Evolutionary conservation across 64 coral and sea anemone genomes (phyloP), one percentile per base, ranked within the genome.

Genomic region (Dendrophyllia cribrosa): DNA sequence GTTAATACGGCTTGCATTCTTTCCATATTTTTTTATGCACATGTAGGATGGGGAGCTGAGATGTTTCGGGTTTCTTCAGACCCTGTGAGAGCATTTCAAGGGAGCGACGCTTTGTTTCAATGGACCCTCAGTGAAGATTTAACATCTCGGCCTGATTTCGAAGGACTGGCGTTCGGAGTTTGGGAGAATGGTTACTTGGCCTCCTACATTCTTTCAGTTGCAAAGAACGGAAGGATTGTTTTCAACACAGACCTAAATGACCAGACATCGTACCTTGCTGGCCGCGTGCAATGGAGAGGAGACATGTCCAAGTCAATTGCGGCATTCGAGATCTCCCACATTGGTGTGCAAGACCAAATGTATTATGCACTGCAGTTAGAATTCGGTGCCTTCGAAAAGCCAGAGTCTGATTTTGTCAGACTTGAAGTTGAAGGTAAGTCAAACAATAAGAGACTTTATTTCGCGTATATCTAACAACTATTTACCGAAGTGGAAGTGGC

Each of bases 211-310:
- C 6, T 56, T 58, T 56, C 75, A 78, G 9, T 78, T 12, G 56
- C 51, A 24, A 78, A 24, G 7, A 22, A 22, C 0, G 51, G 22
- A 2, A 11, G 9, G 7, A 58, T 78, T 11, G 22, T 78, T 58
- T 21, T 6, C 10, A 78, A 78, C 9, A 50, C 75, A 78, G 51
- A 6, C 20, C n/a, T 78, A 55, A 11, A 52, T 3, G 6, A 78
- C 2, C 47, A 78, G 20, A 3, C 22, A 22, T n/a, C 75, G 0
- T 55, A 17, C 3, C 21, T 78, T 11, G 51, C 3, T 25, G 75
- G 49, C 7, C 75, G 75, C 4, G 75, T 78, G 49, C 75, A 58
- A 24, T 78, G 75, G 75, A 78, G 13, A 78, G 75, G 75, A 56
- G 11, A 78, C 75, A 58, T 78, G 51, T 12, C 50, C 20, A 78